Evolutionary conservation across 1,140 invertebrate species (phyloP), one percentile per base, ranked within the genome.

Genomic region (Drosophila ohnishii): DNA sequence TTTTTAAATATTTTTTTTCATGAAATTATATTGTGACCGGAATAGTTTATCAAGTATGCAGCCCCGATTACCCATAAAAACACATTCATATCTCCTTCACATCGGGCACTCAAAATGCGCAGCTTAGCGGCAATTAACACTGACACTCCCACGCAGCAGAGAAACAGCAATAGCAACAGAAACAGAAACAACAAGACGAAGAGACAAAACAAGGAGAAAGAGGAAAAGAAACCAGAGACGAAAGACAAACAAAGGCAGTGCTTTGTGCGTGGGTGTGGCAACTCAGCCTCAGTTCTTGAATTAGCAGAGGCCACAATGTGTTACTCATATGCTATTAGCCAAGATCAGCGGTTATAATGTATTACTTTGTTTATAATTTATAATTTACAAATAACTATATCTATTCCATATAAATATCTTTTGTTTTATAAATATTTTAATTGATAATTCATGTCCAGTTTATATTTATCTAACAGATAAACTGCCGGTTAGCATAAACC

Each of bases 81-180:
- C 22, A 79, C 59, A 58, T 61, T 70, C 73, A 73, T 60, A 58
- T 74, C 53, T 73, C 32, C 59, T 34, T 37, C 66, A 42, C 57
- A 39, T 60, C 47, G 37, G 37, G 37, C 72, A 75, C 60, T 82
- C 63, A 58, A 82, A 79, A 79, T 82, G 83, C 75, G 72, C 69
- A 80, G 61, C 79, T 88, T 87, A 77, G 76, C 61, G 66, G 79
- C 83, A 88, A 87, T 87, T 88, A 87, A 87, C 59, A 75, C 83
- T 88, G 79, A 73, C 83, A 87, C 84, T 88, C 83, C 84, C 83
- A 87, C 83, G 84, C 79, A 60, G 50, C 69, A 56, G 37, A 34
- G 48, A 37, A 34, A 75, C 34, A 57, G 53, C 47, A 71, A 48
- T 47, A 45, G n/a, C 9, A 57, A 50, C 65, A 72, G 51, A 55